phyloP scores from a whole-genome alignment of 2,113 vertebrate species.

The Rafetus swinhoei region DNA sequence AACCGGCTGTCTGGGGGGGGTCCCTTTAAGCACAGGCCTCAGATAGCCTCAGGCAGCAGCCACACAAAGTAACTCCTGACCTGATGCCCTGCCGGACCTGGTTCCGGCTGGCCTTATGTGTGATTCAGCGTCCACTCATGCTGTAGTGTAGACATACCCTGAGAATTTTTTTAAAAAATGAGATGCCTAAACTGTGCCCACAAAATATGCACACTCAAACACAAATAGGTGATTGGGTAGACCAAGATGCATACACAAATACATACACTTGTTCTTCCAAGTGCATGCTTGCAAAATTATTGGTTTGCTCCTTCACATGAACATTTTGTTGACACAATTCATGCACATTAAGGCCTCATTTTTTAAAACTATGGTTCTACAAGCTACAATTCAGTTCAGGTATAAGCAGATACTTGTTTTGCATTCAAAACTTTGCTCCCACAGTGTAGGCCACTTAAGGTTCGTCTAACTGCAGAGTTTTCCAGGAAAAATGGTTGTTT shows the following conservation, averaged over 20 bases:
- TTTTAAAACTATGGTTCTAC: background rate
- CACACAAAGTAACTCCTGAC: no score
- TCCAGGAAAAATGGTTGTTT: no score
- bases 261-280: background rate
- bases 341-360: no score
- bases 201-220: background rate
- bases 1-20: no score
- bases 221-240: background rate
- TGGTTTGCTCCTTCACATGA: background rate
- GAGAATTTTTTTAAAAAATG: background rate
- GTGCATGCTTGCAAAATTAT: background rate
- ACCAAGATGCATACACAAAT: background rate
- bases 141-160: no score
- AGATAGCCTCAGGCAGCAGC: no score
- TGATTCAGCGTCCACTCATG: no score
- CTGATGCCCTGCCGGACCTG: no score
- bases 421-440: conserved; percentile 6
- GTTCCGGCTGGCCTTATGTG: no score
- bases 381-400: background rate
- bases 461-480: no score
- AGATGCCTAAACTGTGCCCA: background rate
- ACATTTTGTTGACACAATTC: no score
- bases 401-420: conserved; percentile 21
- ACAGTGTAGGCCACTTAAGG: background rate
- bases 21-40: no score